Base-by-base conservation (phyloP, 64 coral and sea anemone species). In the Montipora sp. region DNA sequence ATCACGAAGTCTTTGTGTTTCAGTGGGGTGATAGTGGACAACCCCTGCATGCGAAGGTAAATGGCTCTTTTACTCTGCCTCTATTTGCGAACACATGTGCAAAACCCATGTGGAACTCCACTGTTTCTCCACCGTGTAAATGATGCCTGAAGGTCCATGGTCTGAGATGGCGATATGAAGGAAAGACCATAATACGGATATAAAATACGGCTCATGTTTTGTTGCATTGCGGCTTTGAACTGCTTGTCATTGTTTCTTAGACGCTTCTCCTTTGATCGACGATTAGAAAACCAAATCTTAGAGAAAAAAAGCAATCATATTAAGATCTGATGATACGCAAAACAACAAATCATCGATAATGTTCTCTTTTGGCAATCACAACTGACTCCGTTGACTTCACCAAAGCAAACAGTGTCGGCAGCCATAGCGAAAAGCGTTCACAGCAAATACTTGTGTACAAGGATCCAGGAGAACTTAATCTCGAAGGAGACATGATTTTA, bases 251-350 rank as follows among this genome's bases (percentile, higher is more conserved):
- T 36, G 27, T 75, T 75, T 10, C 13, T 75, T 11, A 75, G 24
- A 15, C 73, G 73, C 44, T 93, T 93, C 8, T 82, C 91, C 77
- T 93, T 93, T 46, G 91, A 93, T 78, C 91, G 82, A 67, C 91
- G 73, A 47, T 93, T 93, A n/a, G 91, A 93, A 77, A 93, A 93
- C 91, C 91, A 93, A 51, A 93, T 82, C 91, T 93, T 7, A 75
- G 36, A 63, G 24, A 36, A 91, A 12, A 44, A 75, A 11, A 75
- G 8, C 44, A 75, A 75, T 44, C 1, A 8, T 24, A 3, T 66
- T 14, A 13, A 13, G 12, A 55, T 55, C 51, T 5, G 51, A 55
- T 55, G 10, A 55, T 55, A 55, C 3, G 10, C 10, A 36, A 10
- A 55, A 55, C 51, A 55, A 55, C 10, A 55, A 55, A 55, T 55